A percentile compares a stretch with the other conserved stretches of the same genome.
phyloP scores from a whole-genome alignment of 2,797 vertebrate genomes.

The Dromococcyx pavoninus region DNA sequence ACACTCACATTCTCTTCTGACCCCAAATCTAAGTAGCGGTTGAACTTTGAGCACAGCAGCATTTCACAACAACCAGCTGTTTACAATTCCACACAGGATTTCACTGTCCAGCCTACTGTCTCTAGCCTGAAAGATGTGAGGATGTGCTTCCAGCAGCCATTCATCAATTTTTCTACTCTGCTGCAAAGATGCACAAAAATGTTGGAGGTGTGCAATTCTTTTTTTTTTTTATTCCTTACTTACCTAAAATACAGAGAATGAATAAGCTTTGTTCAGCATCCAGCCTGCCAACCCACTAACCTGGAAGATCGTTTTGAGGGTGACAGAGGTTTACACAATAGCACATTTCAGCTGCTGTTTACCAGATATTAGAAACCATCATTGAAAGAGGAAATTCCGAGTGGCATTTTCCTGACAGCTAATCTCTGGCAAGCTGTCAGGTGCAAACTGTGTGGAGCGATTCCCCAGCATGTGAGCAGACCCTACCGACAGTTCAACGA shows the following conservation, averaged over 20 bases:
- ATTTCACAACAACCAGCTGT: slow-evolving; percentile 8
- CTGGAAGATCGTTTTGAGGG: neutral
- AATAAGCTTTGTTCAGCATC: neutral
- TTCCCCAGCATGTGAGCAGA: neutral
- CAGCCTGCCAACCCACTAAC: neutral
- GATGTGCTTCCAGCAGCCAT: neutral
- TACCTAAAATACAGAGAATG: neutral
- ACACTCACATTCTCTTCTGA: slow-evolving; percentile 22
- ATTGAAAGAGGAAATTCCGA: slow-evolving; percentile 6
- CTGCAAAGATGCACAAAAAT: neutral
- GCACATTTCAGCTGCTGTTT: neutral
- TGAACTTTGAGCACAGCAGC: slow-evolving; percentile 31
- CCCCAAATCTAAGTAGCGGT: slow-evolving; percentile 41
- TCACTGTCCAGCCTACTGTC: neutral
- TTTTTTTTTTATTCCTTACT: neutral
- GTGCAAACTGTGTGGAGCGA: neutral
- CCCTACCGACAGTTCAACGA: neutral
- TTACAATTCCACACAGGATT: slow-evolving; percentile 4
- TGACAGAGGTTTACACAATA: neutral
- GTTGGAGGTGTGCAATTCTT: neutral
- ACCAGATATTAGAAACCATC: neutral
- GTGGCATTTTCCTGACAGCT: slow-evolving; percentile 35
- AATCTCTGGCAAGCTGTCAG: slow-evolving; percentile 38
- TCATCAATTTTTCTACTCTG: neutral
- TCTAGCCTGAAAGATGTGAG: neutral